Evolutionary conservation across 2,888 invertebrate species (phyloP).

Genomic region (Drosophila multiciliata): DNA sequence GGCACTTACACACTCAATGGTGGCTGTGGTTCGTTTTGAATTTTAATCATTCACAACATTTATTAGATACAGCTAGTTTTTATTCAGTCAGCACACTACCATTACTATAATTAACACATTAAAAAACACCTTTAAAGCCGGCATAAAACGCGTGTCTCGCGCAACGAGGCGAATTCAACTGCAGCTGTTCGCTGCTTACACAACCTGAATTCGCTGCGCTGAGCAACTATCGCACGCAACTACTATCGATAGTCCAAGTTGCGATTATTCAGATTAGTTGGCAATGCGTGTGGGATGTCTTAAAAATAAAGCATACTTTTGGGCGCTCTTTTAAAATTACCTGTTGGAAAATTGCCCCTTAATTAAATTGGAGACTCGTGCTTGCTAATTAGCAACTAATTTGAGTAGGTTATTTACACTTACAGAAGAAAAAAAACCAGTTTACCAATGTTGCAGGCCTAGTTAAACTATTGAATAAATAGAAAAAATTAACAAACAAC

Average conservation of each 20-base stretch:
- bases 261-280: slow-evolving; percentile 22
- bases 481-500: not conserved
- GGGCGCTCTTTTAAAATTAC: not conserved
- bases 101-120: not conserved
- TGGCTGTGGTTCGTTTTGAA: not conserved
- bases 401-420: not conserved
- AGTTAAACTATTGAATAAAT: not conserved
- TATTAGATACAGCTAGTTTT: no score
- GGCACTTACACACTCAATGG: not conserved
- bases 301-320: slow-evolving; percentile 21
- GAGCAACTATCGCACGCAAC: slow-evolving; percentile 1
- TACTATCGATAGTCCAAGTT: slow-evolving; percentile 24
- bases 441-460: not conserved
- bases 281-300: slow-evolving; percentile 4
- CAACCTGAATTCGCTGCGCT: slow-evolving; percentile 17
- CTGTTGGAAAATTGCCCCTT: not conserved
- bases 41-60: not conserved
- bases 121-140: not conserved
- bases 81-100: not conserved
- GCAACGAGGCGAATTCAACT: slow-evolving; percentile 15
- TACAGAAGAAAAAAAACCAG: not conserved
- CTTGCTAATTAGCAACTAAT: not conserved
- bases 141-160: not conserved
- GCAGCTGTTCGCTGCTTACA: slow-evolving; percentile 40
- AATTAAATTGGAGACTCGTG: not conserved